A percentile compares a stretch with the other conserved stretches of the same genome.
Evolutionary conservation across 1,140 invertebrate genomes (phyloP).

Genomic region (Varroa destructor): DNA sequence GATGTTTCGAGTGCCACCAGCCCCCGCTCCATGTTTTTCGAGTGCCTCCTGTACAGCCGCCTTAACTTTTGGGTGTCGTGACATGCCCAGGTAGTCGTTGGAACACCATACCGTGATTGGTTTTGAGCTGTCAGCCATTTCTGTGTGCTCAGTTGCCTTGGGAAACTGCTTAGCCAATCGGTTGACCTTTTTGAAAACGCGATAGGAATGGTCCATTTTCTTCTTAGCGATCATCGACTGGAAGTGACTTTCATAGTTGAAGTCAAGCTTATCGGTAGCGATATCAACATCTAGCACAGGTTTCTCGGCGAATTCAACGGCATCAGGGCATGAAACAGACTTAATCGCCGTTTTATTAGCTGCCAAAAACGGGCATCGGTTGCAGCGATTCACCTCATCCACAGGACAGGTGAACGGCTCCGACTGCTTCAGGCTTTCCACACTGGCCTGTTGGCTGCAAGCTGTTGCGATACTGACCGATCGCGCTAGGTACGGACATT

Average conservation of each 20-base stretch:
- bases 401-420: neutral
- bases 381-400: constrained; percentile 14
- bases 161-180: constrained; percentile 69
- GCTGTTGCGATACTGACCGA: constrained; percentile 33
- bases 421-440: neutral
- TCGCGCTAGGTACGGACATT: constrained; percentile 63
- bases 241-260: constrained; percentile 82
- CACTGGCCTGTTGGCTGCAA: constrained; percentile 32
- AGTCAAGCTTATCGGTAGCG: constrained; percentile 40
- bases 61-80: constrained; percentile 72
- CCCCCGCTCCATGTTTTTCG: constrained; percentile 76
- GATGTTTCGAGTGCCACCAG: constrained; percentile 92
- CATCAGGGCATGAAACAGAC: neutral
- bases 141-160: constrained; percentile 62
- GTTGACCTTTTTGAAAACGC: constrained; percentile 89
- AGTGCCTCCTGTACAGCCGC: constrained; percentile 63
- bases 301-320: constrained; percentile 6
- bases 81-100: constrained; percentile 94
- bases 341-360: constrained; percentile 47
- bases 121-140: constrained; percentile 49
- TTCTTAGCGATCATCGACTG: constrained; percentile 76
- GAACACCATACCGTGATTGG: constrained; percentile 94
- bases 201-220: constrained; percentile 90
- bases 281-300: neutral
- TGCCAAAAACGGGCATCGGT: constrained; percentile 49